Evolutionary conservation across 2,888 invertebrate genomes (phyloP).

Genomic region (Sisyra terminalis): DNA sequence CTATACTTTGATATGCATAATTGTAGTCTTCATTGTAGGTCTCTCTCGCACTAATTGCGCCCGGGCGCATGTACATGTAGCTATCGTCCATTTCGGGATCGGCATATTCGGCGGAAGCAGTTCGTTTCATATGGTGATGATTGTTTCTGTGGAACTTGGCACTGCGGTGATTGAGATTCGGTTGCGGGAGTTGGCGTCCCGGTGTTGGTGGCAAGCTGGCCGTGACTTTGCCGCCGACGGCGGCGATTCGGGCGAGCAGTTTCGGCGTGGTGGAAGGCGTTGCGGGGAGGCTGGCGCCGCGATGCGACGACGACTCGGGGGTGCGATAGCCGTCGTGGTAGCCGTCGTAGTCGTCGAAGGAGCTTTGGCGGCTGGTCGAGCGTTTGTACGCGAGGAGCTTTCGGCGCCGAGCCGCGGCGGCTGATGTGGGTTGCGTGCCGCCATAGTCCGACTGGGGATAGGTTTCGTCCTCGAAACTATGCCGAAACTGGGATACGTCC

Average conservation of each 20-base stretch:
- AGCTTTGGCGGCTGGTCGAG: conserved; percentile 24
- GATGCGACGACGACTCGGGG: conserved; percentile 21
- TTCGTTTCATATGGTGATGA: conserved; percentile 21
- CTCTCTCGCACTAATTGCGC: conserved; percentile 24
- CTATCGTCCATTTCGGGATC: conserved; percentile 21
- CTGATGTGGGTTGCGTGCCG: conserved; percentile 21
- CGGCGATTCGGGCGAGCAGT: conserved; percentile 17
- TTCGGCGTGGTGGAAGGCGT: conserved; percentile 27
- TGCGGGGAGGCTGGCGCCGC: conserved; percentile 28
- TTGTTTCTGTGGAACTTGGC: conserved; percentile 21
- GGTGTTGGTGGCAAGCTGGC: conserved; percentile 36
- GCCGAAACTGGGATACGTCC: conserved; percentile 15
- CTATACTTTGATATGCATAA: conserved; percentile 51
- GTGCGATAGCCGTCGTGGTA: conserved; percentile 19
- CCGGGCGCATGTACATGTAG: conserved; percentile 24
- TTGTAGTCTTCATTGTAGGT: conserved; percentile 52
- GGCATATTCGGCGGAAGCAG: conserved; percentile 25
- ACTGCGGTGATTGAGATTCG: conserved; percentile 22
- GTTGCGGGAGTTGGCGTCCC: conserved; percentile 32
- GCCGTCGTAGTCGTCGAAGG: conserved; percentile 17
- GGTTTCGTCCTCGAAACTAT: conserved; percentile 21
- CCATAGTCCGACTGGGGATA: conserved; percentile 21
- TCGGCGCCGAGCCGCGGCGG: conserved; percentile 21
- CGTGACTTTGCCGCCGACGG: conserved; percentile 14
- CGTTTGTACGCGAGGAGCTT: conserved; percentile 25